A percentile compares a stretch with the other conserved stretches of the same genome.
Conservation (phyloP, 2,113 vertebrate species). For the Pseudorasbora parva region DNA sequence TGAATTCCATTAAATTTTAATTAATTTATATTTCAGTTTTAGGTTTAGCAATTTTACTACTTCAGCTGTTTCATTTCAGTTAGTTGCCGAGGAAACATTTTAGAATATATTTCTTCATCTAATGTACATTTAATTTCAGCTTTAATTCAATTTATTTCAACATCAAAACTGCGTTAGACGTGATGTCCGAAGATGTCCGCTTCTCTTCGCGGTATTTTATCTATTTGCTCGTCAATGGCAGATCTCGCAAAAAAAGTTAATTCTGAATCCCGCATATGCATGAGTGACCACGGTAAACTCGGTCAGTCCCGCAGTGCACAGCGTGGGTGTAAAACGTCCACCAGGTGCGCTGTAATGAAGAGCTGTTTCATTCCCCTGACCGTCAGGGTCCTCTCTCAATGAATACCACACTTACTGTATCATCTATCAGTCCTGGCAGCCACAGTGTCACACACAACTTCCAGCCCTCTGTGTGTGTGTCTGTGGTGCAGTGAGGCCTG, state of each 20-base stretch:
- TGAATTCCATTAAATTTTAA: too few species aligned
- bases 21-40: background rate
- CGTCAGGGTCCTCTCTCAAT: constrained; percentile 53
- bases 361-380: constrained; percentile 49
- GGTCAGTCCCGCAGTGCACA: constrained; percentile 4
- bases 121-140: background rate
- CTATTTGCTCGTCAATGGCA: background rate
- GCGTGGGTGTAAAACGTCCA: constrained; percentile 31
- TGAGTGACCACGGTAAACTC: constrained; percentile 16
- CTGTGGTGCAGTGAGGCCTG: constrained; percentile 37
- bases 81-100: background rate
- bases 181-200: background rate
- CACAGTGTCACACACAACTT: constrained; percentile 85
- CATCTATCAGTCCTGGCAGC: constrained; percentile 90
- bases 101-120: too few species aligned
- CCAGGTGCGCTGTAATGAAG: constrained; percentile 48
- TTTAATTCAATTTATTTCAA: background rate
- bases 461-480: constrained; percentile 82
- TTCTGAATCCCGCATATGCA: constrained; percentile 19
- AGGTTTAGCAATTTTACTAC: background rate
- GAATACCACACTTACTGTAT: constrained; percentile 80
- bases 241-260: background rate
- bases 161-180: background rate
- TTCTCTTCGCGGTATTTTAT: background rate
- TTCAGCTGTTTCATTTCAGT: background rate